A percentile compares a stretch with the other conserved stretches of the same genome.
These are phyloP conservation scores for Hyles lineata DNA, from an alignment of 2,888 invertebrate species.

Conservation along the genomic window DNA sequence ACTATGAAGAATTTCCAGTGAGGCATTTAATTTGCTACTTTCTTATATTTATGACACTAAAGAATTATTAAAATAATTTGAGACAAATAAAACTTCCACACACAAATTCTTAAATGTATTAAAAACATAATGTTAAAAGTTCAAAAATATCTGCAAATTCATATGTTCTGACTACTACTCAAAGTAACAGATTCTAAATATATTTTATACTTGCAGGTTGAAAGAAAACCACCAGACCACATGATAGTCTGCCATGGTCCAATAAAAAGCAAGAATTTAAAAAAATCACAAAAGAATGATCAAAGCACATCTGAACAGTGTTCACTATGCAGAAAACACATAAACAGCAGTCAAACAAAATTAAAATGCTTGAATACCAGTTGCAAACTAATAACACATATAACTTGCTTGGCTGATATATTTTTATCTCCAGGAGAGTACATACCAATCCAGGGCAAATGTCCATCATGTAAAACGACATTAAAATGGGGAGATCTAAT, in stretches of 20 bases:
- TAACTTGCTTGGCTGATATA: conserved; percentile 89
- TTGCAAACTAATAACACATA: conserved; percentile 88
- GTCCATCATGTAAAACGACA: conserved; percentile 88
- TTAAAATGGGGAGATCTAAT: conserved; percentile 94
- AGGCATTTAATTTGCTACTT: conserved; percentile 46
- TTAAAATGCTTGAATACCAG: conserved; percentile 87
- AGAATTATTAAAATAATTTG: too few species aligned
- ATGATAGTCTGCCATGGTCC: conserved; percentile 92
- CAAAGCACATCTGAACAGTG: conserved; percentile 51
- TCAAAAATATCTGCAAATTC: too few species aligned
- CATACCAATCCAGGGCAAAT: conserved; percentile 92
- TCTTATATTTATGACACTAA: not conserved
- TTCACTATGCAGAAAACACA: conserved; percentile 59
- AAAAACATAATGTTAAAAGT: too few species aligned
- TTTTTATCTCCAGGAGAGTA: conserved; percentile 88
- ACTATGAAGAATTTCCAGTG: conserved; percentile 87
- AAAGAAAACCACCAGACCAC: conserved; percentile 88
- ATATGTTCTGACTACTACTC: too few species aligned
- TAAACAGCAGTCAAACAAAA: conserved; percentile 62
- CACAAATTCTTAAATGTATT: too few species aligned
- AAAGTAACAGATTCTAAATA: not conserved
- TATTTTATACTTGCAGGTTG: conserved; percentile 57
- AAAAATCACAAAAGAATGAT: conserved; percentile 41
- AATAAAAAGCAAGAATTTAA: conserved; percentile 86
- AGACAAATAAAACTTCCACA: too few species aligned